Percentiles rank a stretch among this genome's conserved stretches.
phyloP scores from a whole-genome alignment of 2,888 invertebrate genomes.

The Amiota communis region DNA sequence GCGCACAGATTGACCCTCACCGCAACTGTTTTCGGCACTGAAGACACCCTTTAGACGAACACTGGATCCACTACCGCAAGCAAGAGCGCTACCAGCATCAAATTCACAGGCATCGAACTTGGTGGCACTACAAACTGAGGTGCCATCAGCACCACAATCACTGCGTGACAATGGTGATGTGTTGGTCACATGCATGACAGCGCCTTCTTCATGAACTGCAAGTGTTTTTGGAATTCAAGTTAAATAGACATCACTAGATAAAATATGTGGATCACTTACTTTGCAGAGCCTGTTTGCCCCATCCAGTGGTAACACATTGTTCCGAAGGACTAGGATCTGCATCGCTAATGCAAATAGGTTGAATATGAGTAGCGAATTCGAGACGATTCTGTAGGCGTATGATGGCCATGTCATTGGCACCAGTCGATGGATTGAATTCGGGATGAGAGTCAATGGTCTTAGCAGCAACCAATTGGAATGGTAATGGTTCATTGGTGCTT shows the following conservation, averaged over 20 bases:
- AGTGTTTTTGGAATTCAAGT: not conserved
- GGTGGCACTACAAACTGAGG: conserved; percentile 79
- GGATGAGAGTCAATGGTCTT: conserved; percentile 82
- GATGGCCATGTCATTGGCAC: conserved; percentile 82
- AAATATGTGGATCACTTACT: conserved; percentile 74
- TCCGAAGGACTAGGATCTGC: conserved; percentile 75
- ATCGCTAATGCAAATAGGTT: conserved; percentile 82
- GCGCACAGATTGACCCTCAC: conserved; percentile 76
- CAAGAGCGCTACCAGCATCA: conserved; percentile 86
- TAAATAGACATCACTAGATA: not conserved
- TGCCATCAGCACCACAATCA: conserved; percentile 64
- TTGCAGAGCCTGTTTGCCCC: conserved; percentile 86
- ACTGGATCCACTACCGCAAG: conserved; percentile 82
- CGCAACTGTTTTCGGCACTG: conserved; percentile 83
- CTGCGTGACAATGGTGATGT: conserved; percentile 79
- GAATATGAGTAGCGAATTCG: conserved; percentile 81
- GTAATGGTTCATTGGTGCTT: conserved; percentile 84
- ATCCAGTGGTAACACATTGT: conserved; percentile 85
- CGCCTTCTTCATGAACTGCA: conserved; percentile 82
- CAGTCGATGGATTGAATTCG: conserved; percentile 77
- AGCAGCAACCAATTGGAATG: conserved; percentile 85
- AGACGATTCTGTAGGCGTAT: conserved; percentile 79
- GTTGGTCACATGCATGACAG: conserved; percentile 83
- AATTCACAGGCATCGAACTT: conserved; percentile 84
- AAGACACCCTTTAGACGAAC: conserved; percentile 83